A percentile compares a stretch with the other conserved stretches of the same genome.
phyloP scores from a whole-genome alignment of 2,888 invertebrate genomes.

The Sinohyriopsis cumingii region DNA sequence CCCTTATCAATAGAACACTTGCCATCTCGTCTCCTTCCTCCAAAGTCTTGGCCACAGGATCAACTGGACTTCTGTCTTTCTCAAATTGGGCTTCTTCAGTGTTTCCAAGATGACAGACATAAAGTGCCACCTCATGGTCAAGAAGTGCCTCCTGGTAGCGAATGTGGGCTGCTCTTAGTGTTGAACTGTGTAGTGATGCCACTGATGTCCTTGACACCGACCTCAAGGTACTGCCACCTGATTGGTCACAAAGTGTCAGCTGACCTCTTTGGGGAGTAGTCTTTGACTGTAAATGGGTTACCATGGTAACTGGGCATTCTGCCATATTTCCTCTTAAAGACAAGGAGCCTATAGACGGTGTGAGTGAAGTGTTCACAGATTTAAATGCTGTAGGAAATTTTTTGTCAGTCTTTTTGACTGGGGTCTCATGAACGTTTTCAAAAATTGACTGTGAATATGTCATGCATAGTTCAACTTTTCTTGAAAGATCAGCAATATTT shows the following conservation, averaged over 20 bases:
- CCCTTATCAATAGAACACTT: conserved; percentile 2
- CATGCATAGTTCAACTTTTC: no score
- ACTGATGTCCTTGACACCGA: conserved; percentile 1
- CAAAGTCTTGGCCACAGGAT: conserved; percentile 28
- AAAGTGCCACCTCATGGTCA: conserved; percentile 27
- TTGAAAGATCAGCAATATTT: no score
- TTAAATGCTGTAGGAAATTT: conserved; percentile 16
- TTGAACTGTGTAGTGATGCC: no score
- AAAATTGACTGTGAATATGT: no score
- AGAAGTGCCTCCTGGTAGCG: conserved; percentile 22
- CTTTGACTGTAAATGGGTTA: neutral
- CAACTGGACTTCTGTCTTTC: conserved; percentile 7
- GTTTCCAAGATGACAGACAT: conserved; percentile 13
- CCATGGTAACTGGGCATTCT: neutral
- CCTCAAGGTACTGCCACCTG: neutral
- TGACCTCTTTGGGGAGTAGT: neutral
- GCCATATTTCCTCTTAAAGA: conserved; percentile 22
- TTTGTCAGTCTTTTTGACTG: no score
- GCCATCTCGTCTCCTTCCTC: conserved; percentile 34
- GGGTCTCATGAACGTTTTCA: no score
- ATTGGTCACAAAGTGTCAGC: neutral
- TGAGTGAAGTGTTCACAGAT: conserved; percentile 8
- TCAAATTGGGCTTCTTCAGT: no score
- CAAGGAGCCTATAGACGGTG: conserved; percentile 19
- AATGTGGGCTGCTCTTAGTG: conserved; percentile 11